Percentiles rank a stretch among this genome's conserved stretches.
These are phyloP conservation scores for Whitmania pigra DNA, from an alignment of 1,140 invertebrate species.

Conservation along the genomic window DNA sequence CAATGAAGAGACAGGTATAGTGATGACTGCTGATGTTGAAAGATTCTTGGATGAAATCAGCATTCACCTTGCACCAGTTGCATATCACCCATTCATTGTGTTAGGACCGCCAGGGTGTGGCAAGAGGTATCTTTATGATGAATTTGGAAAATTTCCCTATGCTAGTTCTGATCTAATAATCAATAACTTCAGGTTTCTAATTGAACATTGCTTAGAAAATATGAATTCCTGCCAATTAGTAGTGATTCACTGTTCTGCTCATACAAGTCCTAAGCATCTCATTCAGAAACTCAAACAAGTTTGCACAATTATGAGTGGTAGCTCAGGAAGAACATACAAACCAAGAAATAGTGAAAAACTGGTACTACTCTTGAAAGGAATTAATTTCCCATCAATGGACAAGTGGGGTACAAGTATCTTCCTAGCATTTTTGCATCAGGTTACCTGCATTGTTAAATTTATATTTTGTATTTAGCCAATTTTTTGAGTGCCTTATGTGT, in stretches of 20 bases:
- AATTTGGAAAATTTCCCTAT: no score
- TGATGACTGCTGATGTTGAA: slow-evolving; percentile 46
- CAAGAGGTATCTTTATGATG: slow-evolving; percentile 45
- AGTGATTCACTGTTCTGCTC: slow-evolving; percentile 63
- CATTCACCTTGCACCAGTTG: slow-evolving; percentile 47
- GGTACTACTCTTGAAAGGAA: slow-evolving; percentile 64
- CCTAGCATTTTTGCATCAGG: slow-evolving; percentile 61
- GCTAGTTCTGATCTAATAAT: no score
- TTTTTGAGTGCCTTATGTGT: no score
- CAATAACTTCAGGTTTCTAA: slow-evolving; percentile 42
- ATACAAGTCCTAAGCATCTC: slow-evolving; percentile 58
- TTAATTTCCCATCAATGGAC: slow-evolving; percentile 64
- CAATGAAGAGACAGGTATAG: slow-evolving; percentile 8
- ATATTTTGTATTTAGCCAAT: no score
- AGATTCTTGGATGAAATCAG: slow-evolving; percentile 45
- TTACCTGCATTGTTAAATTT: slow-evolving; percentile 30
- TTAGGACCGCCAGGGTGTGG: slow-evolving; percentile 56
- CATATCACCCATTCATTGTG: slow-evolving; percentile 50
- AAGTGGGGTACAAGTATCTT: slow-evolving; percentile 69
- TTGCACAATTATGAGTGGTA: slow-evolving; percentile 57
- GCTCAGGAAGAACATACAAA: slow-evolving; percentile 57
- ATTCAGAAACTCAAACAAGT: slow-evolving; percentile 58
- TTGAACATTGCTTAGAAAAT: slow-evolving; percentile 51
- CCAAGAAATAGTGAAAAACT: slow-evolving; percentile 61
- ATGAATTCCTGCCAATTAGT: slow-evolving; percentile 52